These are phyloP conservation scores for Ommatoiulus sabulosus DNA, from an alignment of 2,888 invertebrate genomes.

Conservation along the genomic window DNA sequence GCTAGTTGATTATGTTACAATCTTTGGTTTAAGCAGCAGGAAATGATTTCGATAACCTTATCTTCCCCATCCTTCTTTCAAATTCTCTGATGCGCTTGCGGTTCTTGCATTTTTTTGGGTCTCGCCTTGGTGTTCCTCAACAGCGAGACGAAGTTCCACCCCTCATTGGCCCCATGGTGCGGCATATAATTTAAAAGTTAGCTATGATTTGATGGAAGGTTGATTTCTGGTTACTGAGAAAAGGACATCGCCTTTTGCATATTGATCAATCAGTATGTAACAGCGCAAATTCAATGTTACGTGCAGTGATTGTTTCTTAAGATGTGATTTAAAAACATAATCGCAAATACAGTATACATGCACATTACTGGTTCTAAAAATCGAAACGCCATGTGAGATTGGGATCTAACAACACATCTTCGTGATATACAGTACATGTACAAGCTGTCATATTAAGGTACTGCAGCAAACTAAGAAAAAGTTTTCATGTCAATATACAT, in stretches of 20 bases:
- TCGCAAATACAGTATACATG: too few relatives aligned
- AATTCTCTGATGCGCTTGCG: background rate
- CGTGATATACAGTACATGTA: too few relatives aligned
- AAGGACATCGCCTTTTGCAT: background rate
- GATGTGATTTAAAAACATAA: too few relatives aligned
- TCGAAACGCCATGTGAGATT: too few relatives aligned
- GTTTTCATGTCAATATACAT: too few relatives aligned
- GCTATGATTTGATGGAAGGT: constrained; percentile 35
- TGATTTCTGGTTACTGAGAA: background rate
- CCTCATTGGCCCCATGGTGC: background rate
- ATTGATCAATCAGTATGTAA: background rate
- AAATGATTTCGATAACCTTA: constrained; percentile 47
- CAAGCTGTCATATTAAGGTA: too few relatives aligned
- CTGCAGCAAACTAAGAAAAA: too few relatives aligned
- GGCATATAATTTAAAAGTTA: background rate
- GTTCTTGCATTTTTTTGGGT: background rate
- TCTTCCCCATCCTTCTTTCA: constrained; percentile 38
- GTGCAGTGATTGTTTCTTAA: background rate
- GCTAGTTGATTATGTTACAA: constrained; percentile 48
- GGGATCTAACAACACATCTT: too few relatives aligned
- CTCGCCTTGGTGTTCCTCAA: constrained; percentile 23
- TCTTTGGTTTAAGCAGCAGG: constrained; percentile 47
- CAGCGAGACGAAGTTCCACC: background rate
- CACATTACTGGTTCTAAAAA: too few relatives aligned
- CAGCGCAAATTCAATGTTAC: background rate